These are phyloP conservation scores for Aporophyla lueneburgensis DNA, from an alignment of 2,888 invertebrate species.

Conservation along the genomic window DNA sequence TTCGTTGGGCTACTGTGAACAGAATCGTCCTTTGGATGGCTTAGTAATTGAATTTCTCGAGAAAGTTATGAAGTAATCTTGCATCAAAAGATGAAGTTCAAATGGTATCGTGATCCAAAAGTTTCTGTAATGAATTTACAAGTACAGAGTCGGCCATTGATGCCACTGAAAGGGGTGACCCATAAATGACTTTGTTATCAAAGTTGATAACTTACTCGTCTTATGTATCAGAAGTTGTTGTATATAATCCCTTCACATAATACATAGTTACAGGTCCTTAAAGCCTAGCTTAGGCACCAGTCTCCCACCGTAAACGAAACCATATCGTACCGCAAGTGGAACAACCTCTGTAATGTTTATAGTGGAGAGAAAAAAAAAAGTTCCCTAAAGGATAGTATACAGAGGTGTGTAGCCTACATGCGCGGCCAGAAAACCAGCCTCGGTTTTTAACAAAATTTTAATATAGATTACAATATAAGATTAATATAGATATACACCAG, in stretches of 20 bases:
- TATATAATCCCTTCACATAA: too few species aligned
- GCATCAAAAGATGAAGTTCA: slow-evolving; percentile 55
- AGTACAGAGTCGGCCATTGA: slow-evolving; percentile 38
- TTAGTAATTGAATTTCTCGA: slow-evolving; percentile 49
- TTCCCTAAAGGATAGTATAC: background rate
- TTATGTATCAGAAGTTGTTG: slow-evolving; percentile 27
- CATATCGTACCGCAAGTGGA: too few species aligned
- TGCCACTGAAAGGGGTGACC: slow-evolving; percentile 33
- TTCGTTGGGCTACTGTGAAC: background rate
- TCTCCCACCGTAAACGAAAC: too few species aligned
- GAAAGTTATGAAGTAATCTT: slow-evolving; percentile 50
- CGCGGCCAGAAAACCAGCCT: background rate
- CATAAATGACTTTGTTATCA: slow-evolving; percentile 35
- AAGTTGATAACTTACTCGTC: slow-evolving; percentile 40
- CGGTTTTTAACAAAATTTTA: background rate
- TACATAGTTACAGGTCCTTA: too few species aligned
- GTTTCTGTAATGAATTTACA: slow-evolving; percentile 54
- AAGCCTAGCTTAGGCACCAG: too few species aligned
- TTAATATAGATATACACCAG: too few species aligned
- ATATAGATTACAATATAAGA: too few species aligned
- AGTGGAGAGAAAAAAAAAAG: too few species aligned
- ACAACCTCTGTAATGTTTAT: too few species aligned
- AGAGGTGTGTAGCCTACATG: slow-evolving; percentile 4
- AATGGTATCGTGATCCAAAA: slow-evolving; percentile 51
- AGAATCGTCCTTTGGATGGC: slow-evolving; percentile 13